phyloP scores from a whole-genome alignment of 2,888 invertebrate genomes.

The Platynereis dumerilii region DNA sequence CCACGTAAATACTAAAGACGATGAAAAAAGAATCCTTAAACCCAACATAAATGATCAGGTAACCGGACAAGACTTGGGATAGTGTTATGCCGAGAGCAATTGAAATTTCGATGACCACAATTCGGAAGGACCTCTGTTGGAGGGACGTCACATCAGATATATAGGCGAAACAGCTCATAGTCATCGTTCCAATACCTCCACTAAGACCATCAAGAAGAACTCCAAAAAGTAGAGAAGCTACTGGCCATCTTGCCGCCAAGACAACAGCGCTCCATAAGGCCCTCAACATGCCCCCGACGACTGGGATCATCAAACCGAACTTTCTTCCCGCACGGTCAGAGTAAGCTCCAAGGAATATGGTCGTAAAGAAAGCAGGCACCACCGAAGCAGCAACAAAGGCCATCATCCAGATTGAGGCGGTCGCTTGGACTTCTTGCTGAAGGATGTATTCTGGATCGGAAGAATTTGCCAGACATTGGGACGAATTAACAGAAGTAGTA shows the following conservation, averaged over 20 bases:
- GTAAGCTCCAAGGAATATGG: slow-evolving; percentile 5
- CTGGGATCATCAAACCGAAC: neutral
- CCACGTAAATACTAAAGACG: neutral
- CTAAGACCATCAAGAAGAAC: neutral
- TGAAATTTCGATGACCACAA: slow-evolving; percentile 1
- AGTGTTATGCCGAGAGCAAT: neutral
- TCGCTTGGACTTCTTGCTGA: neutral
- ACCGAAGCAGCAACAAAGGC: neutral
- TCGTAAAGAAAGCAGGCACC: neutral
- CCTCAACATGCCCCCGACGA: neutral
- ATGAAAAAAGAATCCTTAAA: neutral
- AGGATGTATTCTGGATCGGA: slow-evolving; percentile 5
- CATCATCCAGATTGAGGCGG: neutral
- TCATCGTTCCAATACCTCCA: slow-evolving; percentile 3
- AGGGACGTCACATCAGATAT: neutral
- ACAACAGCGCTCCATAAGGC: neutral
- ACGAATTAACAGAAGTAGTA: neutral
- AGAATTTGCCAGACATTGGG: neutral
- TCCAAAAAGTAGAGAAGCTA: neutral
- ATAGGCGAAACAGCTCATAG: neutral
- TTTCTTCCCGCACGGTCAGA: neutral
- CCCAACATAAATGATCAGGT: neutral
- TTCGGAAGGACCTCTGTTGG: neutral
- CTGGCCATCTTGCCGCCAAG: neutral
- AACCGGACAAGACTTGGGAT: slow-evolving; percentile 1